Base-by-base conservation (phyloP, 2,797 vertebrate species). In the Anguilla megastoma region DNA sequence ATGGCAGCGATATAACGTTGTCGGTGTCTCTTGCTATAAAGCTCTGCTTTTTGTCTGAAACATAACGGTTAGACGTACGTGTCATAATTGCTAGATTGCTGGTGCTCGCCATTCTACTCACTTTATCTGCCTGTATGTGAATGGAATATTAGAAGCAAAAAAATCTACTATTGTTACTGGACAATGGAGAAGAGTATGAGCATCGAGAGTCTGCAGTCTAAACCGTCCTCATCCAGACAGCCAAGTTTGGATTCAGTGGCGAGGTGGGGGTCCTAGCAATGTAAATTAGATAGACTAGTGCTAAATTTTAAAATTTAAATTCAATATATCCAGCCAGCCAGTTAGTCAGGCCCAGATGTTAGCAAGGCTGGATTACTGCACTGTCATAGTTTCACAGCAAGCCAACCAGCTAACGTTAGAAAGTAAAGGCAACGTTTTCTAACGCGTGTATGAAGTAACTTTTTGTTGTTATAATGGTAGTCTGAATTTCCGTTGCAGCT, bases 211-310 rank as follows among this genome's bases (percentile, higher is more conserved):
- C 74, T 96, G 91, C 95, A 94, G 58, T 96, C 96, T 18, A 58
- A 58, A n/a, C 93, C 89, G 27, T 95, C 94, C 88, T 95, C 95
- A 0, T 96, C 96, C 41, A 92, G 95, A 84, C 95, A 96, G 89
- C 95, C 95, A 7, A 96, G 96, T 90, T 94, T 95, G 86, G 95
- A 96, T 93, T 96, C 96, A 93, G 93, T 96, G 90, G 94, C 95
- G 93, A 96, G 96, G 96, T 96, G 93, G 56, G 85, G 18, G 48
- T 3, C 33, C 3, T 74, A 18, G 58, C 16, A 83, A 33, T 71
- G 2, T 74, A 69, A 58, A 69, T 10, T 9, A 63, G 24, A 2
- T 48, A 18, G 0, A 12, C 41, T 41, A 41, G 36, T 41, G 33
- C 30, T 5, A 76, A 36, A 76, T 76, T 14, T 76, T 12, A 33